Percentiles rank a stretch among this genome's conserved stretches.
Conservation (phyloP, 2,113 vertebrate genomes). For the Macroglossus sobrinus region DNA sequence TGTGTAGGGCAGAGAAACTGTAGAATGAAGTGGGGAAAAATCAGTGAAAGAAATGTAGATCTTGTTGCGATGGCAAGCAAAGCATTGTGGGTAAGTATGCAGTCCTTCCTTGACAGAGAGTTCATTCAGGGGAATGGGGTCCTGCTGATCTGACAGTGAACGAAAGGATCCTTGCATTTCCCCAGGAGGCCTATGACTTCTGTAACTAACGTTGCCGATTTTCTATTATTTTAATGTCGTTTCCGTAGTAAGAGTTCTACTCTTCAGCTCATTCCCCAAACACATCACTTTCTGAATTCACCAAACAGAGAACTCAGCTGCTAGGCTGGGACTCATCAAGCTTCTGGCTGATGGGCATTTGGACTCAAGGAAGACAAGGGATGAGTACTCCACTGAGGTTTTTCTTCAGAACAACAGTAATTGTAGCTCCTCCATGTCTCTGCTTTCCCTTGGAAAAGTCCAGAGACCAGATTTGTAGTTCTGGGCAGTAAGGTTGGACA, state of each 20-base stretch:
- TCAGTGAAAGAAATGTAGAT: background rate
- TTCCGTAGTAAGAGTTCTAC: background rate
- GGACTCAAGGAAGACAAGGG: background rate
- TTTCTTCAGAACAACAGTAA: background rate
- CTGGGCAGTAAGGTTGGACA: background rate
- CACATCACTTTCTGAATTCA: background rate
- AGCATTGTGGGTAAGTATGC: background rate
- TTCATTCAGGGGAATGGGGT: background rate
- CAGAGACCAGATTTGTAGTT: background rate
- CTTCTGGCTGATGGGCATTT: background rate
- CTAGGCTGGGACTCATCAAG: background rate
- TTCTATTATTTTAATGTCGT: background rate
- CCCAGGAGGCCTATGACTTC: background rate
- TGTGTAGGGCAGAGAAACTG: background rate
- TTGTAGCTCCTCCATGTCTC: background rate
- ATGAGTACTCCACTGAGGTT: background rate
- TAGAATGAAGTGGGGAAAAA: background rate
- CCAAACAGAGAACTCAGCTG: background rate
- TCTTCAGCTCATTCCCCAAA: background rate
- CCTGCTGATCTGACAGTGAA: background rate
- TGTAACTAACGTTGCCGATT: background rate
- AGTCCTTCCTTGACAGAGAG: background rate
- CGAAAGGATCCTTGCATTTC: background rate
- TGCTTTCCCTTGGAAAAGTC: background rate
- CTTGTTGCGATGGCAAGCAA: background rate